Evolutionary conservation across 1,140 invertebrate species (phyloP).

Genomic region (Oscheius sp.): DNA sequence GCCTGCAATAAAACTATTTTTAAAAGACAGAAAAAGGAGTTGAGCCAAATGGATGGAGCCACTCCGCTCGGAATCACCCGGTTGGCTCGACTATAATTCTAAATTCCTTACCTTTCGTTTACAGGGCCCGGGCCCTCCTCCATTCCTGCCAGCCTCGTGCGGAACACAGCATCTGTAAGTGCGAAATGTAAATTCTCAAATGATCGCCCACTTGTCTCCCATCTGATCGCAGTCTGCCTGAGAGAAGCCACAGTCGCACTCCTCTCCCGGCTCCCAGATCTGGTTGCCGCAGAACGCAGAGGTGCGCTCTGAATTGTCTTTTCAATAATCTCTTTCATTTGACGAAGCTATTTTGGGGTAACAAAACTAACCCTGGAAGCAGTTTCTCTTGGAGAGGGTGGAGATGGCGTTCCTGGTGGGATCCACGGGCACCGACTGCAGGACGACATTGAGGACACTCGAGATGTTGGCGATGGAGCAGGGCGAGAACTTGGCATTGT

Average conservation of each 20-base stretch:
- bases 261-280: constrained; percentile 89
- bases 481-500: constrained; percentile 88
- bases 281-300: constrained; percentile 98
- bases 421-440: constrained; percentile 50
- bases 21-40: no score
- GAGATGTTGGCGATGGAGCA: constrained; percentile 94
- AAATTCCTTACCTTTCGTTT: constrained; percentile 65
- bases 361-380: constrained; percentile 72
- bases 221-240: constrained; percentile 75
- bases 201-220: constrained; percentile 70
- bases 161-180: constrained; percentile 98
- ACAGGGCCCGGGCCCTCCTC: constrained; percentile 71
- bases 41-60: no score
- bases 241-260: constrained; percentile 93
- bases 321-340: constrained; percentile 28
- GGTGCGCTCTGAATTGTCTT: constrained; percentile 70
- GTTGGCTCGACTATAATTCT: background rate
- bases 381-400: constrained; percentile 86
- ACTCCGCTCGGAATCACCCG: no score
- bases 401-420: constrained; percentile 62
- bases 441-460: constrained; percentile 76
- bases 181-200: no score
- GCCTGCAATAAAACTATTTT: background rate
- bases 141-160: constrained; percentile 39
- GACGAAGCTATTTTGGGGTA: constrained; percentile 13